Evolutionary conservation across 2,888 invertebrate species (phyloP), one percentile per base, ranked within the genome.

Genomic region (Drosophila meridionalis): DNA sequence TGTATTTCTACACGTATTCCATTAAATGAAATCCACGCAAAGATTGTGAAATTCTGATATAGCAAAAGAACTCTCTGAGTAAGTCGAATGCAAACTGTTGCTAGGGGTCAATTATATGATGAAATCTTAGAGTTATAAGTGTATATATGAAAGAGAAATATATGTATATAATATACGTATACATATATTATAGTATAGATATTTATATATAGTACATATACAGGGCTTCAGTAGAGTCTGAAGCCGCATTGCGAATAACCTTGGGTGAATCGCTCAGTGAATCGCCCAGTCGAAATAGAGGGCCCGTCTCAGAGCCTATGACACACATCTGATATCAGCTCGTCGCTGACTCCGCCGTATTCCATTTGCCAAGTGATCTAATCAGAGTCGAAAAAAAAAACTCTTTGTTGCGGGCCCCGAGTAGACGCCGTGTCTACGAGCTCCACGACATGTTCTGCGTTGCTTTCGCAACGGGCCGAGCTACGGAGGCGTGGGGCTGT

Each of bases 381-480:
- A 84, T 84, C 84, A 69, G 53, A 52, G 58, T 48, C 47, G n/a
- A 43, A 53, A 53, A 32, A 50, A 50, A 5, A 32, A 45, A 11
- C 45, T 63, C 60, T 67, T 72, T 67, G 64, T 62, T 55, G 53
- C 26, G 38, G 7, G 34, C 26, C 40, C 48, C 48, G 57, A 47
- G 80, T 66, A 81, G 82, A 82, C 83, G 57, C 68, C 52, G 64
- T 86, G 83, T 83, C 83, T 88, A 86, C 87, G 83, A 83, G 83
- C 40, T 66, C 80, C 14, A 55, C 52, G 73, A 60, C 87, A 82
- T 84, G 82, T 82, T 65, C 61, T 14, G 56, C 68, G 53, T 55
- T 56, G 52, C 61, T 65, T 45, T 48, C 3, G 61, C 9, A 8
- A 30, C 8, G 30, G 45, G n/a, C 42, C n/a, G 12, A 38, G 38